These are phyloP conservation scores for Phymorhynchus buccinoides DNA, from an alignment of 1,140 invertebrate species.

Conservation along the genomic window DNA sequence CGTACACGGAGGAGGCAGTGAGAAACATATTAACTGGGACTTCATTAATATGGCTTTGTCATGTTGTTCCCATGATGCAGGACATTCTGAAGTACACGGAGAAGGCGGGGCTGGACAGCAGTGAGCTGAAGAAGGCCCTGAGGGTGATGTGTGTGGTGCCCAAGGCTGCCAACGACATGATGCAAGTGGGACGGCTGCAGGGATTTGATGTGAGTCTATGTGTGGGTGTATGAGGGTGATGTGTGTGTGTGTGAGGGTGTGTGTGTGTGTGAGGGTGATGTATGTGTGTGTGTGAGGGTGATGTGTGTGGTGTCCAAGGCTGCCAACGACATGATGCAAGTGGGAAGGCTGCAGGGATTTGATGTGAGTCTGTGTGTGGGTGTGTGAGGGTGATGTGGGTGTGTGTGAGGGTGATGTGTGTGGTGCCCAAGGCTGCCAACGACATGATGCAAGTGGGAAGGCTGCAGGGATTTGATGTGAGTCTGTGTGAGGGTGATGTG, in stretches of 20 bases:
- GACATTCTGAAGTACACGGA: conserved; percentile 79
- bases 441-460: conserved; percentile 99
- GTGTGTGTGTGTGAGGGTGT: too few relatives aligned
- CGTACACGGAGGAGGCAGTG: too few relatives aligned
- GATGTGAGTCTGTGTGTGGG: conserved; percentile 87
- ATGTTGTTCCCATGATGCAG: too few relatives aligned
- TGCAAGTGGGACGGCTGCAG: conserved; percentile 96
- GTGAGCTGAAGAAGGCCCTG: conserved; percentile 83
- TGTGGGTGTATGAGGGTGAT: too few relatives aligned
- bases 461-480: conserved; percentile 96
- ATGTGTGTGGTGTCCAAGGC: conserved; percentile 95
- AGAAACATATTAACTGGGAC: too few relatives aligned
- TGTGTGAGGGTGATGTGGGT: too few relatives aligned
- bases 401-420: conserved; percentile 83
- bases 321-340: conserved; percentile 99
- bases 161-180: conserved; percentile 98
- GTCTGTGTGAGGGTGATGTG: too few relatives aligned
- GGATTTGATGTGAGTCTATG: conserved; percentile 92
- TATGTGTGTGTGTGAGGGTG: conserved; percentile 74
- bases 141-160: conserved; percentile 88
- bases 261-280: too few relatives aligned
- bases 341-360: conserved; percentile 96
- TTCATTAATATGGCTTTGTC: too few relatives aligned
- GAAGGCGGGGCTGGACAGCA: conserved; percentile 77
- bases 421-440: conserved; percentile 96